These are phyloP conservation scores for Poeciliopsis retropinna DNA, from an alignment of 2,113 vertebrate species.

Conservation along the genomic window DNA sequence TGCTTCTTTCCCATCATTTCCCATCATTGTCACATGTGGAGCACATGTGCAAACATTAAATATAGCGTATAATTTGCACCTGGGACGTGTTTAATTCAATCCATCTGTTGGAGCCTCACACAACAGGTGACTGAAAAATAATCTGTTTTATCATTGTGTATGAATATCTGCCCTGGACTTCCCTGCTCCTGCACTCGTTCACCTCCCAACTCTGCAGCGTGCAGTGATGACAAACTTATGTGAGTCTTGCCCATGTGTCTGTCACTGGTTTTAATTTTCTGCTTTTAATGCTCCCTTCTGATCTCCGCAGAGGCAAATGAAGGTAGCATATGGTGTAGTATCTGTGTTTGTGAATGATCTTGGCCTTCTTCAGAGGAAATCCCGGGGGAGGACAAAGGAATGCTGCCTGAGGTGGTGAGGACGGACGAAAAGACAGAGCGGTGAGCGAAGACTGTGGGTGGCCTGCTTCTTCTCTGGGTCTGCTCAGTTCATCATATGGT, in stretches of 20 bases:
- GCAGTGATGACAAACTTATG: conserved; percentile 58
- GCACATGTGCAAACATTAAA: conserved; percentile 22
- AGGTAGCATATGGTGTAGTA: conserved; percentile 69
- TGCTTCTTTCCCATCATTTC: conserved; percentile 17
- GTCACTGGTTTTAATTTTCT: conserved; percentile 31
- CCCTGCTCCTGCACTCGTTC: conserved; percentile 60
- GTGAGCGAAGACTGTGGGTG: conserved; percentile 68
- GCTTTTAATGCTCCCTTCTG: conserved; percentile 63
- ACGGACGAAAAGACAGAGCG: conserved; percentile 36
- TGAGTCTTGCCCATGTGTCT: conserved; percentile 61
- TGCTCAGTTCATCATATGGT: conserved; percentile 75
- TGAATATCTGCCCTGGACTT: conserved; percentile 48
- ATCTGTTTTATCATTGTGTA: conserved; percentile 38
- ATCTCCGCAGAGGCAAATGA: conserved; percentile 53
- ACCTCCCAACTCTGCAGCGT: conserved; percentile 50
- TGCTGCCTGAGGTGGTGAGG: conserved; percentile 70
- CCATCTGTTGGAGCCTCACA: background rate
- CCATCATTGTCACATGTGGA: background rate
- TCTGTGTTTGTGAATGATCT: conserved; percentile 68
- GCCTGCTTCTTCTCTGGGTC: conserved; percentile 63
- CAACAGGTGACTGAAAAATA: background rate
- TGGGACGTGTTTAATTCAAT: conserved; percentile 6
- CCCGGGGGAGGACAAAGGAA: conserved; percentile 69
- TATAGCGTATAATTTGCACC: conserved; percentile 1
- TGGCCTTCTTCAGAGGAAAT: conserved; percentile 60